Conservation (phyloP, 2,113 vertebrate species). For the Sphyrna mokarran region DNA sequence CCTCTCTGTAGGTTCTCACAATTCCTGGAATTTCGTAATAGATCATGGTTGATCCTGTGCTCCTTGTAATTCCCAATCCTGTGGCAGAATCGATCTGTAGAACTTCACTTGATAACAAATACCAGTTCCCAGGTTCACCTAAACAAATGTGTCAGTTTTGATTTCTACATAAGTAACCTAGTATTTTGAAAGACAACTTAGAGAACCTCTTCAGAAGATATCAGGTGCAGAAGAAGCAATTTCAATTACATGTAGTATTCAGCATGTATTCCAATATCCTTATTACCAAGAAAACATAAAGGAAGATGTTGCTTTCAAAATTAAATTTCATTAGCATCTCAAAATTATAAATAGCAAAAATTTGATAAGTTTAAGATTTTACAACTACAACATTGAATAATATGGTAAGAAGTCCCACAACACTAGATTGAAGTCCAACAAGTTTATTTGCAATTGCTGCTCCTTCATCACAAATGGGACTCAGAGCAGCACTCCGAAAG, state of each 20-base stretch:
- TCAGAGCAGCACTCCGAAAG: no score
- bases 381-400: background rate
- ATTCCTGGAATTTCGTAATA: conserved; percentile 55
- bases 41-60: conserved; percentile 48
- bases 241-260: background rate
- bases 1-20: conserved; percentile 57
- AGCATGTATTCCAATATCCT: background rate
- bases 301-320: background rate
- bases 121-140: conserved; percentile 53
- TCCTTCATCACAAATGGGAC: no score
- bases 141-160: conserved; percentile 2
- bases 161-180: background rate
- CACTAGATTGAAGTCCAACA: no score
- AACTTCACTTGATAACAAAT: conserved; percentile 43
- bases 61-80: conserved; percentile 52
- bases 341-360: background rate
- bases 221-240: background rate
- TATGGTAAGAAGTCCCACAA: background rate
- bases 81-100: conserved; percentile 50
- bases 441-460: no score
- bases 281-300: background rate
- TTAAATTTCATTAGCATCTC: background rate
- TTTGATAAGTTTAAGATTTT: background rate
- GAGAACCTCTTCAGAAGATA: background rate
- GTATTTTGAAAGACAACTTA: background rate